Conservation (phyloP, 2,797 vertebrate species). For the Morus bassanus region DNA sequence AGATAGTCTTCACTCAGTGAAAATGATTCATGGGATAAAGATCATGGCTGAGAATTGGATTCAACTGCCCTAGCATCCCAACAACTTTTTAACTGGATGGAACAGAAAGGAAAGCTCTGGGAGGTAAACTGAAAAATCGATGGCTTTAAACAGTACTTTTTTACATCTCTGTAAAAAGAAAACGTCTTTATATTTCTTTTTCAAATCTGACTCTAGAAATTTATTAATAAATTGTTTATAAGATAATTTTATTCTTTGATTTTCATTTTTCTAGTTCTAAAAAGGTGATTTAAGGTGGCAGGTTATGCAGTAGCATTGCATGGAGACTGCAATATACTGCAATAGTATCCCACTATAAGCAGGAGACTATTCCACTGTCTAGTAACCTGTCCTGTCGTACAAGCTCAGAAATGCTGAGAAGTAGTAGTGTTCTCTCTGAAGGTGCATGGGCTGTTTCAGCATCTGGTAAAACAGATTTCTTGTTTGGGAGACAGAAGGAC, state of each 20-base stretch:
- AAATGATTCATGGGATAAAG: not conserved
- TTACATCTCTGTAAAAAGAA: not conserved
- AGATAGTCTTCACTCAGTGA: not conserved
- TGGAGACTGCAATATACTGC: not conserved
- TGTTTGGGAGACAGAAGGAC: not conserved
- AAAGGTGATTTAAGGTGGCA: not conserved
- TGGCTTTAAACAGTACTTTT: not conserved
- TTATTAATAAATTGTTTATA: not conserved
- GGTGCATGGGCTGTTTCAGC: not conserved
- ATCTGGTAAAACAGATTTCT: not conserved
- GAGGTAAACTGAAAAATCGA: not conserved
- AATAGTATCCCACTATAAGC: not conserved
- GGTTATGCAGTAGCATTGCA: not conserved
- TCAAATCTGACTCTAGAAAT: not conserved
- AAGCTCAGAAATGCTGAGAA: not conserved
- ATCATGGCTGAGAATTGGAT: not conserved
- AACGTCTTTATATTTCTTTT: not conserved
- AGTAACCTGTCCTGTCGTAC: fast-evolving
- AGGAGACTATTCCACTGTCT: not conserved
- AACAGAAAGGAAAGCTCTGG: not conserved
- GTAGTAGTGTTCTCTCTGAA: not conserved
- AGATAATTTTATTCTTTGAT: not conserved
- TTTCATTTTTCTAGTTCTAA: not conserved
- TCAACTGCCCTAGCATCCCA: not conserved
- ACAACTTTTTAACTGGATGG: not conserved